phyloP scores from a whole-genome alignment of 2,113 vertebrate genomes.

The Sialia sialis region DNA sequence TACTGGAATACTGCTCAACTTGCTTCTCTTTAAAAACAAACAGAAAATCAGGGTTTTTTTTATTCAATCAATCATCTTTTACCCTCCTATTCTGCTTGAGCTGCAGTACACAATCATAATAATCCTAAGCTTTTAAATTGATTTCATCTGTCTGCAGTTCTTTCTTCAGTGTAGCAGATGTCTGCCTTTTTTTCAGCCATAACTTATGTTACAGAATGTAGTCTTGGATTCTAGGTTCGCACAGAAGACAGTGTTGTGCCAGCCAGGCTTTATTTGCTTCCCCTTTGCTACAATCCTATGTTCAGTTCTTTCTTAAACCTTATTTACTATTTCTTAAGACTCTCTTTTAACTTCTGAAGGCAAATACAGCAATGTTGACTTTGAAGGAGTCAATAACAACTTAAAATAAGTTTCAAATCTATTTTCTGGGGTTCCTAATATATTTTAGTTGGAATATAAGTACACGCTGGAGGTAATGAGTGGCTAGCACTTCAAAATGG shows the following conservation, averaged over 20 bases:
- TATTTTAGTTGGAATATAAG: neutral
- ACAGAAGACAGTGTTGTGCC: neutral
- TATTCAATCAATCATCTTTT: neutral
- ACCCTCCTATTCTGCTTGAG: neutral
- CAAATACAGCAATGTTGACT: neutral
- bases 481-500: neutral
- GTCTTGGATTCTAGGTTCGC: neutral
- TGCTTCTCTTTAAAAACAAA: neutral
- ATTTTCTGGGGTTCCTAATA: neutral
- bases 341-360: neutral
- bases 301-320: neutral
- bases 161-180: neutral
- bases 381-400: neutral
- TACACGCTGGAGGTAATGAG: neutral
- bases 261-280: neutral
- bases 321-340: neutral
- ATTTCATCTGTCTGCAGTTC: neutral
- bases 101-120: neutral
- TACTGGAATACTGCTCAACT: neutral
- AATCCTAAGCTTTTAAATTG: neutral
- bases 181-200: neutral
- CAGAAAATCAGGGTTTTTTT: neutral
- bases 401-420: neutral
- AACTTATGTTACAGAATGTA: neutral
- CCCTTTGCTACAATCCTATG: neutral